Evolutionary conservation across 2,888 invertebrate genomes (phyloP).

Genomic region (Alsophila aescularia): DNA sequence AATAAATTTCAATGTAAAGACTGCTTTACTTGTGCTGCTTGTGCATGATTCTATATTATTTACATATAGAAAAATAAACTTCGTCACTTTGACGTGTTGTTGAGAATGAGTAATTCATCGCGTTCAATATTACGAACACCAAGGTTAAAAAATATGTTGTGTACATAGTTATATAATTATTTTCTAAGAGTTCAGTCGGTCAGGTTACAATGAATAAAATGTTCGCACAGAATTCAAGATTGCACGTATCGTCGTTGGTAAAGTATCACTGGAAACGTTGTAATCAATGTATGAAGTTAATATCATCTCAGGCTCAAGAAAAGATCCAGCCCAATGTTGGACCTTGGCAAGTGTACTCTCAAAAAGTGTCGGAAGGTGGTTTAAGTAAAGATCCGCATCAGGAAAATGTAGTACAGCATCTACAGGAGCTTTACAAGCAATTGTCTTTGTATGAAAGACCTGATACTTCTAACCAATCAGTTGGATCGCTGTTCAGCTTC

Average conservation of each 20-base stretch:
- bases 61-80: too few species aligned
- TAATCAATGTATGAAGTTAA: conserved; percentile 61
- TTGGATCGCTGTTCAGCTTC: conserved; percentile 62
- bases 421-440: conserved; percentile 88
- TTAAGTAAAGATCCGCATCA: conserved; percentile 90
- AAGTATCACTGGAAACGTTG: conserved; percentile 62
- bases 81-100: neutral
- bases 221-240: conserved; percentile 56
- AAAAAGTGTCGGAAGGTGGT: conserved; percentile 85
- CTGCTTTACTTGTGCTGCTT: too few species aligned
- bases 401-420: conserved; percentile 86
- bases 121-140: conserved; percentile 12
- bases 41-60: too few species aligned
- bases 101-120: neutral
- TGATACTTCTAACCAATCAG: conserved; percentile 41
- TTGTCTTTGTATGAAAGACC: conserved; percentile 84
- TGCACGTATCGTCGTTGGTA: conserved; percentile 53
- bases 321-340: conserved; percentile 51
- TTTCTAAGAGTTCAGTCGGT: conserved; percentile 38
- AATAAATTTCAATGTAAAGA: too few species aligned
- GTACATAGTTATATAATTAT: conserved; percentile 31
- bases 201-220: conserved; percentile 58
- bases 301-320: conserved; percentile 62
- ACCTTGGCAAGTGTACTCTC: conserved; percentile 83
- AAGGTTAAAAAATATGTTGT: conserved; percentile 40